Conservation (phyloP, 2,888 invertebrate genomes). For the Aphidius colemani region DNA sequence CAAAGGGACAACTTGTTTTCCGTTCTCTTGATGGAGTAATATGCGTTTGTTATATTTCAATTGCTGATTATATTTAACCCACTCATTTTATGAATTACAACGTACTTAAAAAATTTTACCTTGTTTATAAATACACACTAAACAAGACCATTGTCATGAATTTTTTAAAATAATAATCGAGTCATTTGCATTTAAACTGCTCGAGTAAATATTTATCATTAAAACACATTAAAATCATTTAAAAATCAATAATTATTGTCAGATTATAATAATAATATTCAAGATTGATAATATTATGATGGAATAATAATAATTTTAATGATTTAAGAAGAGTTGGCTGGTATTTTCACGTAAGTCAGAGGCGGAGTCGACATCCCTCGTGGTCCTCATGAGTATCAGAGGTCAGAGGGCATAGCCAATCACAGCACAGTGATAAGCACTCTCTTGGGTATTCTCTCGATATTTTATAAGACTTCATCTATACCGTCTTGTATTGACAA, state of each 20-base stretch:
- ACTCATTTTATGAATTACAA: conserved; percentile 43
- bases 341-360: conserved; percentile 46
- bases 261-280: not conserved
- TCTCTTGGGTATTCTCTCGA: conserved; percentile 23
- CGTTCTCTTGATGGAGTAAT: conserved; percentile 55
- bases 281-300: not conserved
- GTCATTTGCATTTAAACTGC: too few species aligned
- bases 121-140: too few species aligned
- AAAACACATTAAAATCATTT: too few species aligned
- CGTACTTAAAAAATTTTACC: too few species aligned
- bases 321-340: conserved; percentile 13
- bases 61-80: conserved; percentile 49
- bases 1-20: conserved; percentile 43
- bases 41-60: conserved; percentile 57
- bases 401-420: conserved; percentile 55
- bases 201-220: too few species aligned
- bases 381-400: conserved; percentile 33
- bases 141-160: too few species aligned
- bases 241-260: too few species aligned
- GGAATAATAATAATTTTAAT: not conserved
- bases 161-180: too few species aligned
- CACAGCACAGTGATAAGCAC: conserved; percentile 50
- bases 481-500: conserved; percentile 21
- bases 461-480: too few species aligned
- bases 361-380: conserved; percentile 43